phyloP scores from a whole-genome alignment of 2,888 invertebrate species.

The Subacronicta megacephala region DNA sequence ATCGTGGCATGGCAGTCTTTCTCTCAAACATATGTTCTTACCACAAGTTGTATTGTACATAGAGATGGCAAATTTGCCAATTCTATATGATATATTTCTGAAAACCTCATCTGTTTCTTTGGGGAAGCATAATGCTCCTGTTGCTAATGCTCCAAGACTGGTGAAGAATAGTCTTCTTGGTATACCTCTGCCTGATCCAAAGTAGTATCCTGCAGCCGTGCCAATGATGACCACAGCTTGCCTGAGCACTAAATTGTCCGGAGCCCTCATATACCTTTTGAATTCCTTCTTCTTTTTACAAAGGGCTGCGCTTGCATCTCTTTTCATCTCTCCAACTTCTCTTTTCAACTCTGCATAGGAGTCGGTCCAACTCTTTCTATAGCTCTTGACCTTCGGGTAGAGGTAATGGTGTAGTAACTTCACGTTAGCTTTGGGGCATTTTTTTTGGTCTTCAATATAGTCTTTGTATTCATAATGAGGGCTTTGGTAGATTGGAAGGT shows the following conservation, averaged over 20 bases:
- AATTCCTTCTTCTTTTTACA: slow-evolving; percentile 54
- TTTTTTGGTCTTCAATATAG: slow-evolving; percentile 55
- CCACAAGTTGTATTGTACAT: slow-evolving; percentile 62
- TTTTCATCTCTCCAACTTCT: slow-evolving; percentile 31
- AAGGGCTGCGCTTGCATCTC: slow-evolving; percentile 29
- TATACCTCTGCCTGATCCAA: slow-evolving; percentile 45
- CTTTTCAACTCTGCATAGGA: slow-evolving; percentile 26
- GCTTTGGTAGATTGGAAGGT: slow-evolving; percentile 71
- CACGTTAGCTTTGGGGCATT: slow-evolving; percentile 63
- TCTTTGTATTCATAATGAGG: slow-evolving; percentile 76
- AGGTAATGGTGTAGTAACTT: slow-evolving; percentile 68
- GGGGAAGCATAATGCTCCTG: slow-evolving; percentile 37
- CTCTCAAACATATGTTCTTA: slow-evolving; percentile 56
- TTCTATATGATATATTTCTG: slow-evolving; percentile 53
- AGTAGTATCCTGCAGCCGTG: slow-evolving; percentile 57
- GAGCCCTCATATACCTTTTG: slow-evolving; percentile 64
- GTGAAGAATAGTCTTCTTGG: slow-evolving; percentile 43
- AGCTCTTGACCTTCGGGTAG: slow-evolving; percentile 64
- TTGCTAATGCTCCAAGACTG: slow-evolving; percentile 7
- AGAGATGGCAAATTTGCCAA: slow-evolving; percentile 49
- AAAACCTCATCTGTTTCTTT: slow-evolving; percentile 63
- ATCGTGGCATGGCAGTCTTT: slow-evolving; percentile 65
- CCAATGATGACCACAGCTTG: slow-evolving; percentile 61
- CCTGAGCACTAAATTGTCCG: slow-evolving; percentile 61
- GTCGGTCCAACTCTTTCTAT: slow-evolving; percentile 42